Percentiles rank a stretch among this genome's conserved stretches.
Evolutionary conservation across 2,113 vertebrate species (phyloP).

Genomic region (Columba janthina): DNA sequence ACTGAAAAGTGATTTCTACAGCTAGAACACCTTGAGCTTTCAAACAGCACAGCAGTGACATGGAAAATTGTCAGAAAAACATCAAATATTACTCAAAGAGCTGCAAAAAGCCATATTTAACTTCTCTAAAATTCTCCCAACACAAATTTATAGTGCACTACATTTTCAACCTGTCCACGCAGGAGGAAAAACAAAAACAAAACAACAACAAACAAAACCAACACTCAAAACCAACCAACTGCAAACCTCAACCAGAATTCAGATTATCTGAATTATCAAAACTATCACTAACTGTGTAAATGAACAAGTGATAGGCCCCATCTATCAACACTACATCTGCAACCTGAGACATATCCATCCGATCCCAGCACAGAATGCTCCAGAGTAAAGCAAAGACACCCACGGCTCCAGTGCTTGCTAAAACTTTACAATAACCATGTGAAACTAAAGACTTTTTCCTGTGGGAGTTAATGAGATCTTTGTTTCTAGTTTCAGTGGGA

Average conservation of each 20-base stretch:
- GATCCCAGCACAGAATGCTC: not conserved
- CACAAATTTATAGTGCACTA: not conserved
- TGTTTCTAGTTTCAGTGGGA: slow-evolving; percentile 6
- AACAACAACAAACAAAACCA: no score
- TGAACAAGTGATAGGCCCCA: not conserved
- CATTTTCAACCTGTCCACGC: not conserved
- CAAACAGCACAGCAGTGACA: slow-evolving; percentile 7
- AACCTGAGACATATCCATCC: not conserved
- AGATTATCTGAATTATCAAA: not conserved
- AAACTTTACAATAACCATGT: not conserved
- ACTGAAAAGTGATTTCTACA: not conserved
- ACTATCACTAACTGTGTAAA: not conserved
- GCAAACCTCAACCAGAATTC: not conserved
- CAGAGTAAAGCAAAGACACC: not conserved
- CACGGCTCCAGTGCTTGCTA: not conserved
- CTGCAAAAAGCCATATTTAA: not conserved
- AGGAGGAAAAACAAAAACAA: not conserved
- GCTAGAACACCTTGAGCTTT: not conserved
- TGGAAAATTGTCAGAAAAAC: not conserved
- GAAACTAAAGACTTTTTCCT: not conserved
- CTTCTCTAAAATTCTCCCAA: not conserved
- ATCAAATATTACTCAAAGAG: not conserved
- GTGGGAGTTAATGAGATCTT: not conserved
- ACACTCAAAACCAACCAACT: no score
- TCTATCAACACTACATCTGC: not conserved